Conservation (phyloP, 2,113 vertebrate species). For the Anguilla japonica region DNA sequence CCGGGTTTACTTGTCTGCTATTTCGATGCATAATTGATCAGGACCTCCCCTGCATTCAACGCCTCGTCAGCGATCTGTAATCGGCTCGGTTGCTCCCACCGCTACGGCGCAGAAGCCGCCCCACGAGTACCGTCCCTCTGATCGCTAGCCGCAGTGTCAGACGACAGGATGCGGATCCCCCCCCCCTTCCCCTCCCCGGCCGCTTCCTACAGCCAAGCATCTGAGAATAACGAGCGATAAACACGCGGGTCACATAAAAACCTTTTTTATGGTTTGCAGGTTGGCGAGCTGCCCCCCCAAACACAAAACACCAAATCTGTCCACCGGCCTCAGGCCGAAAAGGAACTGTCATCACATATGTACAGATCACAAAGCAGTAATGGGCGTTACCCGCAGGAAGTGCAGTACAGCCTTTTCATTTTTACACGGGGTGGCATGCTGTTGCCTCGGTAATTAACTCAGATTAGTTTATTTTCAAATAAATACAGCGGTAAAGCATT, state of each 20-base stretch:
- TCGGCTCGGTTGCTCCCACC: not conserved
- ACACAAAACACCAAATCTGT: constrained; percentile 71
- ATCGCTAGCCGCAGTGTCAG: not conserved
- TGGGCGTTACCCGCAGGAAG: constrained; percentile 45
- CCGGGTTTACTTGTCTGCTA: not conserved
- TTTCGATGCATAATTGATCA: not conserved
- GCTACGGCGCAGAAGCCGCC: not conserved
- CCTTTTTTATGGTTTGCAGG: constrained; percentile 62
- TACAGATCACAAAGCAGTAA: constrained; percentile 72
- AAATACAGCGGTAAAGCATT: constrained; percentile 76
- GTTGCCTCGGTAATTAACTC: constrained; percentile 74
- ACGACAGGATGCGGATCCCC: not conserved
- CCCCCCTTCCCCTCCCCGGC: not conserved
- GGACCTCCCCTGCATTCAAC: not conserved
- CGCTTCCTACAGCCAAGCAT: not conserved
- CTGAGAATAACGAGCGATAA: constrained; percentile 26
- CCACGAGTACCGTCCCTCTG: not conserved
- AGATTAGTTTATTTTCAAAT: constrained; percentile 63
- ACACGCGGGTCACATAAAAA: constrained; percentile 42
- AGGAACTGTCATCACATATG: constrained; percentile 65
- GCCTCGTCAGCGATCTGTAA: not conserved
- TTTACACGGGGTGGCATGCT: constrained; percentile 64
- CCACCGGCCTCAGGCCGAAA: constrained; percentile 67
- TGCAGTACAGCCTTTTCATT: constrained; percentile 60
- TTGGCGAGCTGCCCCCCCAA: constrained; percentile 58